Percentiles rank a stretch among this genome's conserved stretches.
Evolutionary conservation across 2,888 invertebrate genomes (phyloP).

Genomic region (Machimus rusticus): DNA sequence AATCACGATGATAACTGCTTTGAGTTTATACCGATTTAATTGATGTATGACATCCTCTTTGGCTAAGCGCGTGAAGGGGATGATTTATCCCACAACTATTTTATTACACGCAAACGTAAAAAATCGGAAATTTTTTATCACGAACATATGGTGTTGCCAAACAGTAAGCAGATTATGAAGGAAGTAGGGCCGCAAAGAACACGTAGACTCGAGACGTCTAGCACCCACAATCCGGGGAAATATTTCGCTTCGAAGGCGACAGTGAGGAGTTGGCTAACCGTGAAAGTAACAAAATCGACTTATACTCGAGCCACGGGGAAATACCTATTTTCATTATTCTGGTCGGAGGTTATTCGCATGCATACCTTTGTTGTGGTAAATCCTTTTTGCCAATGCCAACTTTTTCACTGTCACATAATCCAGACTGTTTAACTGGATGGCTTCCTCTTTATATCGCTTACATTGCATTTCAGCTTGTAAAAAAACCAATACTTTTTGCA

Average conservation of each 20-base stretch:
- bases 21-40: conserved; percentile 43
- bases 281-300: conserved; percentile 37
- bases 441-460: conserved; percentile 63
- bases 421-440: conserved; percentile 49
- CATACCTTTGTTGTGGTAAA: conserved; percentile 28
- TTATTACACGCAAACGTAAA: conserved; percentile 42
- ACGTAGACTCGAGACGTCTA: background rate
- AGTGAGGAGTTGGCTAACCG: conserved; percentile 3
- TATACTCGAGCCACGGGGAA: background rate
- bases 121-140: conserved; percentile 36
- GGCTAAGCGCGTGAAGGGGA: conserved; percentile 30
- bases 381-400: conserved; percentile 32
- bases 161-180: conserved; percentile 28
- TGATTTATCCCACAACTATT: conserved; percentile 46
- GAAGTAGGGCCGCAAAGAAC: background rate
- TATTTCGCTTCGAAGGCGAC: background rate
- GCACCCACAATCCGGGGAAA: background rate
- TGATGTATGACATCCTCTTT: conserved; percentile 44
- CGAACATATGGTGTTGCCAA: conserved; percentile 37
- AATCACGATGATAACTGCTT: conserved; percentile 5
- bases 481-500: conserved; percentile 15
- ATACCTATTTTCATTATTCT: conserved; percentile 44
- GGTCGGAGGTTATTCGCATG: conserved; percentile 42
- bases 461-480: conserved; percentile 56
- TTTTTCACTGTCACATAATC: conserved; percentile 20